phyloP scores from a whole-genome alignment of 2,797 vertebrate species.

The Simalia tracyae region DNA sequence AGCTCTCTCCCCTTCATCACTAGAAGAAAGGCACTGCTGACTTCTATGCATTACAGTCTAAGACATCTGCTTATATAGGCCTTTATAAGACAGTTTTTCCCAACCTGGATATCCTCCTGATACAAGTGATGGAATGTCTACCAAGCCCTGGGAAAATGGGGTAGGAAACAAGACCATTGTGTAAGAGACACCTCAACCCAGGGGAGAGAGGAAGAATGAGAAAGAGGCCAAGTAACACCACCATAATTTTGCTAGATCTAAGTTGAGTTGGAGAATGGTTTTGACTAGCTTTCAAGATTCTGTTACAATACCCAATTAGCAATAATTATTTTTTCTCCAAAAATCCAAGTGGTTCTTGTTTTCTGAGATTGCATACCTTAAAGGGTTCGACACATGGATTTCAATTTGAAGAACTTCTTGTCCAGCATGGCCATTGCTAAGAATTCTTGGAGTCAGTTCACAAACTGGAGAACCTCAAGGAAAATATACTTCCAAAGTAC shows the following conservation, averaged over 20 bases:
- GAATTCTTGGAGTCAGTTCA: not conserved
- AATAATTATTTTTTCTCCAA: not conserved
- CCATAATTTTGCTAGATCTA: not conserved
- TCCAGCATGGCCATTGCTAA: not conserved
- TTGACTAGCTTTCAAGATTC: not conserved
- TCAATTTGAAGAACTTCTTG: not conserved
- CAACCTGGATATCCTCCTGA: not conserved
- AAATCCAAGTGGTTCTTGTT: not conserved
- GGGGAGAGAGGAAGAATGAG: not conserved
- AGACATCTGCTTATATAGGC: not conserved
- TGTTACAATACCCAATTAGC: not conserved
- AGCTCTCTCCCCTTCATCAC: not conserved
- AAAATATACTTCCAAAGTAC: not conserved
- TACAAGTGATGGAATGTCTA: not conserved
- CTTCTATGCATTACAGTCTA: not conserved
- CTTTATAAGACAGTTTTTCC: not conserved
- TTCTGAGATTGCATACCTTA: not conserved
- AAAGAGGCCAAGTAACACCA: not conserved
- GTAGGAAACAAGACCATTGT: not conserved
- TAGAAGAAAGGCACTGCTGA: not conserved
- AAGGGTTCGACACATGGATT: not conserved
- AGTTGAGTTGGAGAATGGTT: not conserved
- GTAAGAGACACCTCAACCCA: not conserved
- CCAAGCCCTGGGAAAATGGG: not conserved
- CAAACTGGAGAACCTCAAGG: not conserved